phyloP scores from a whole-genome alignment of 92 coral and sea anemone species.

The Bergia puertoricense region DNA sequence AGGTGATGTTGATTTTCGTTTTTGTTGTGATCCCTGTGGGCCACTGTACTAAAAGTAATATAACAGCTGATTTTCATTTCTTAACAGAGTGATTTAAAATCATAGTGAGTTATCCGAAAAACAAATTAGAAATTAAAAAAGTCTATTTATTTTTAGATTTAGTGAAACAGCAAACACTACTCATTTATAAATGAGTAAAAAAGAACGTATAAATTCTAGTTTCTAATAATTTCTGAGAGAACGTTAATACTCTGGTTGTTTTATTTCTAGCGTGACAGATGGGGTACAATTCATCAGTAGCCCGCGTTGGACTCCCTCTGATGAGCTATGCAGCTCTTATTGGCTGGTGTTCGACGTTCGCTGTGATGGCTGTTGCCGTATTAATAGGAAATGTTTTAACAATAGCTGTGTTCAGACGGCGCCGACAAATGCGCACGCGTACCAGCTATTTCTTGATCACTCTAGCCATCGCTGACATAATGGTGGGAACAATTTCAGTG shows the following conservation, averaged over 20 bases:
- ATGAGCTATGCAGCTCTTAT: slow-evolving; percentile 58
- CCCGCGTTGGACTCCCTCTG: not conserved
- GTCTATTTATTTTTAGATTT: no score
- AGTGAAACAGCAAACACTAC: no score
- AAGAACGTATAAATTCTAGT: not conserved
- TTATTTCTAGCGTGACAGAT: slow-evolving; percentile 10
- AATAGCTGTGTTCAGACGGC: slow-evolving; percentile 77
- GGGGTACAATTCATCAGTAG: slow-evolving; percentile 10
- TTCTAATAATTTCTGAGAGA: not conserved
- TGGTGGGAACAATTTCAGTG: slow-evolving; percentile 72
- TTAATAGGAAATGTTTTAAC: slow-evolving; percentile 69
- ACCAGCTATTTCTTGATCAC: slow-evolving; percentile 77
- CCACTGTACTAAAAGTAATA: no score
- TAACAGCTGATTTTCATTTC: no score
- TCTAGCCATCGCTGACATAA: slow-evolving; percentile 73
- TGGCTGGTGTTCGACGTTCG: slow-evolving; percentile 65
- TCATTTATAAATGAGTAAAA: not conserved
- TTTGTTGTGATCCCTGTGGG: no score
- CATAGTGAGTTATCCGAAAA: not conserved
- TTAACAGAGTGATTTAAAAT: not conserved
- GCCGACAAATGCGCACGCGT: slow-evolving; percentile 70
- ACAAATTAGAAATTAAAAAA: no score
- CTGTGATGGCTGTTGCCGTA: slow-evolving; percentile 64
- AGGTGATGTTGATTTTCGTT: no score
- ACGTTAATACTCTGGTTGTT: not conserved